Conservation (phyloP, 2,113 vertebrate species). For the Gymnorhina tibicen region DNA sequence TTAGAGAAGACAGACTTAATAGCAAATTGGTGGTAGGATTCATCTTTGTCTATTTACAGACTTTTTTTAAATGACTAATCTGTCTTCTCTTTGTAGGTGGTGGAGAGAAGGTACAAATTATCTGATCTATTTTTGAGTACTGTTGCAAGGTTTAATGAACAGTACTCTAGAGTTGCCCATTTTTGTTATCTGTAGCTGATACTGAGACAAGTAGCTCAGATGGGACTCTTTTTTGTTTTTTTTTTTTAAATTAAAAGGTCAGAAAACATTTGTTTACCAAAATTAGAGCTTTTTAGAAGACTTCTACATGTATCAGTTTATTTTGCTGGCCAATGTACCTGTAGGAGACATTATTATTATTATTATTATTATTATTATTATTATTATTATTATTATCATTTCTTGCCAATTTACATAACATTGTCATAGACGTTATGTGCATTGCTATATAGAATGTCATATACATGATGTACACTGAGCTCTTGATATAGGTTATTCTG, state of each 20-base stretch:
- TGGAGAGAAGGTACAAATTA: neutral
- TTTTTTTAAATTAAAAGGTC: neutral
- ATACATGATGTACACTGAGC: neutral
- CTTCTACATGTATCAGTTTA: neutral
- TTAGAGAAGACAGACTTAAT: neutral
- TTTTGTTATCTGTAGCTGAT: neutral
- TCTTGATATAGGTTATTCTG: neutral
- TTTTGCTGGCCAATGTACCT: neutral
- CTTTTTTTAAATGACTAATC: neutral
- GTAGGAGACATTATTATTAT: neutral
- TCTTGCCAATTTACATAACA: neutral
- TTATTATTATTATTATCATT: neutral
- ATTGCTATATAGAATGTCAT: neutral
- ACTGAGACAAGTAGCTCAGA: neutral
- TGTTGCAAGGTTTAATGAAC: neutral
- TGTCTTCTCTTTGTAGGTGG: neutral
- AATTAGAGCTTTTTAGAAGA: neutral
- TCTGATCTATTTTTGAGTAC: neutral
- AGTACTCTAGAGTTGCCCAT: neutral
- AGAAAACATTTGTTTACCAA: neutral
- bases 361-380: neutral
- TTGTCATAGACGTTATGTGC: fast-evolving
- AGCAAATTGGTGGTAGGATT: neutral
- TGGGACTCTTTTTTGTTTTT: neutral
- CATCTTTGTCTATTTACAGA: neutral